Conservation (phyloP, 2,797 vertebrate genomes). For the Otolemur crassicaudatus region DNA sequence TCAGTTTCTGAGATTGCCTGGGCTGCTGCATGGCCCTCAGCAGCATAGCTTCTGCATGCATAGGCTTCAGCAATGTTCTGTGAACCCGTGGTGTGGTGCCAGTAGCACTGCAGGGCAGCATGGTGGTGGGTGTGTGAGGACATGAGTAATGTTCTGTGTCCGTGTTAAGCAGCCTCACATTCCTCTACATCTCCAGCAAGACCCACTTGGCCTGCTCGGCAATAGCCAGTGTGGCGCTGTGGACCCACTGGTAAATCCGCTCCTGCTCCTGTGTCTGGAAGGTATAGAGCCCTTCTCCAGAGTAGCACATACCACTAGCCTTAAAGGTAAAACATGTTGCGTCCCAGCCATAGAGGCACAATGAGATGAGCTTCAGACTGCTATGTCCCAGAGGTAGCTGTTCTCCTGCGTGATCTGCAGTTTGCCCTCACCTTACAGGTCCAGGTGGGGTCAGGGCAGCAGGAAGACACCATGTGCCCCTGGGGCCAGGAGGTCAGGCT, state of each 20-base stretch:
- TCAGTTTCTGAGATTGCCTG: conserved; percentile 91
- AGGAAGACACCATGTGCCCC: conserved; percentile 94
- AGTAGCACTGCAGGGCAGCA: conserved; percentile 97
- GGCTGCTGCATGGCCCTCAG: conserved; percentile 87
- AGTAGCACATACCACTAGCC: conserved; percentile 95
- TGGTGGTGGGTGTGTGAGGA: conserved; percentile 94
- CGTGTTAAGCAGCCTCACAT: conserved; percentile 93
- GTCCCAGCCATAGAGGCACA: conserved; percentile 92
- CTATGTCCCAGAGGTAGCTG: conserved; percentile 94
- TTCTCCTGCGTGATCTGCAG: conserved; percentile 95
- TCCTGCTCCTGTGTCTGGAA: conserved; percentile 98
- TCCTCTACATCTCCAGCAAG: conserved; percentile 96
- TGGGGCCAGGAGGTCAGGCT: conserved; percentile 96
- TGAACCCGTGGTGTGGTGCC: conserved; percentile 97
- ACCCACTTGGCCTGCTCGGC: conserved; percentile 97
- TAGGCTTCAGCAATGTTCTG: conserved; percentile 91
- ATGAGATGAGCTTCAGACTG: conserved; percentile 92
- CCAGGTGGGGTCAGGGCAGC: conserved; percentile 92
- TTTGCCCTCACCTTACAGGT: conserved; percentile 93
- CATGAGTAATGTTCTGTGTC: conserved; percentile 93
- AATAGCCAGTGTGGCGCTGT: conserved; percentile 95
- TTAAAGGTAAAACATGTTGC: conserved; percentile 94
- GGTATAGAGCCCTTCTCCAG: conserved; percentile 97
- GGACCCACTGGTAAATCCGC: conserved; percentile 97
- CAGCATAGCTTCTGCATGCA: conserved; percentile 84